Conservation (phyloP, 1,140 invertebrate species). For the Cryptotermes secundus region DNA sequence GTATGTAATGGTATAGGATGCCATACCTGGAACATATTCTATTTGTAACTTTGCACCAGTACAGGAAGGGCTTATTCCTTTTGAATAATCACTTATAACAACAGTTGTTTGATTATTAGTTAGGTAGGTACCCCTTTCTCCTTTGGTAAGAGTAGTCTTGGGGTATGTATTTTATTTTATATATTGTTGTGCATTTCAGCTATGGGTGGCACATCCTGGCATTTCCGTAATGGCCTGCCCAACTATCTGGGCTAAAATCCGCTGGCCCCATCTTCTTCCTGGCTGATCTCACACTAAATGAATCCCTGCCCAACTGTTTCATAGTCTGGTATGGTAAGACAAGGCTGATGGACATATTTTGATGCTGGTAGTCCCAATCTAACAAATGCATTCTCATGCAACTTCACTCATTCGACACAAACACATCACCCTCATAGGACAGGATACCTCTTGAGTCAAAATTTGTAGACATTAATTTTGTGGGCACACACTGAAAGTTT, state of each 20-base stretch:
- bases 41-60: too few relatives aligned
- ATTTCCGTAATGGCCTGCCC: constrained; percentile 39
- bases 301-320: constrained; percentile 23
- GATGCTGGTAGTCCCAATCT: not conserved
- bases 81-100: too few relatives aligned
- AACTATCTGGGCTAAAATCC: constrained; percentile 38
- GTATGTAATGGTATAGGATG: too few relatives aligned
- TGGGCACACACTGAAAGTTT: not conserved
- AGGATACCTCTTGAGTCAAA: constrained; percentile 4
- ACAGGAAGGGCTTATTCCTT: too few relatives aligned
- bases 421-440: not conserved
- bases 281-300: constrained; percentile 21
- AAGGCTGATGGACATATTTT: constrained; percentile 17
- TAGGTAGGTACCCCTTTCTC: too few relatives aligned
- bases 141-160: not conserved
- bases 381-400: not conserved
- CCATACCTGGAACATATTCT: too few relatives aligned
- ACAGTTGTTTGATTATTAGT: too few relatives aligned
- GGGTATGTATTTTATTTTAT: constrained; percentile 8
- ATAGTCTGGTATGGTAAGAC: constrained; percentile 31
- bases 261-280: constrained; percentile 15
- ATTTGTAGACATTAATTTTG: not conserved
- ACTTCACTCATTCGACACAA: not conserved
- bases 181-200: constrained; percentile 35
- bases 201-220: constrained; percentile 37